Percentiles rank a stretch among this genome's conserved stretches.
Evolutionary conservation across 2,113 vertebrate genomes (phyloP).

Genomic region (Macquaria ambigua): DNA sequence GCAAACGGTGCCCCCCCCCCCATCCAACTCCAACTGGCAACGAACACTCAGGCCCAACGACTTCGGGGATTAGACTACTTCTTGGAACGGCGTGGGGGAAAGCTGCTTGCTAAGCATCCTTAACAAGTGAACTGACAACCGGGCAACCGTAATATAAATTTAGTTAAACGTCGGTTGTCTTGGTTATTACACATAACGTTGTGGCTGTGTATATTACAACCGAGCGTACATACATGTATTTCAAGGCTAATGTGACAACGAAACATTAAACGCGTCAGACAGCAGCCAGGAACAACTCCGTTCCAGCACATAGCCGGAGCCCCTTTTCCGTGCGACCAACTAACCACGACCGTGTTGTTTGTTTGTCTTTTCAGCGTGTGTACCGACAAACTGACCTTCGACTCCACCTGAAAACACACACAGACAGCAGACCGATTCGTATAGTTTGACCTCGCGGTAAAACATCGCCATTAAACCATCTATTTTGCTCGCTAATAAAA

Average conservation of each 20-base stretch:
- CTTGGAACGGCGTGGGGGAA: conserved; percentile 26
- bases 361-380: conserved; percentile 38
- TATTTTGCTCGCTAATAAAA: conserved; percentile 8
- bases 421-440: rapidly evolving
- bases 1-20: neutral
- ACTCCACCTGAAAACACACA: neutral
- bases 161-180: rapidly evolving
- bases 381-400: neutral
- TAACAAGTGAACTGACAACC: neutral
- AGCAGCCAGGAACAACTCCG: conserved; percentile 19
- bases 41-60: conserved; percentile 51
- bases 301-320: conserved; percentile 71
- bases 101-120: conserved; percentile 55
- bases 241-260: neutral
- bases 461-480: neutral
- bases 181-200: rapidly evolving
- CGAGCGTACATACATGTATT: rapidly evolving
- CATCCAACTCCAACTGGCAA: conserved; percentile 17
- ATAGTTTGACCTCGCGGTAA: rapidly evolving
- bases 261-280: neutral
- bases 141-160: neutral
- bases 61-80: conserved; percentile 32
- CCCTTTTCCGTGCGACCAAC: conserved; percentile 62
- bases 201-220: neutral
- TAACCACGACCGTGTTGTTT: conserved; percentile 56